Base-by-base conservation (phyloP, 2,888 invertebrate genomes). In the Tuta absoluta region DNA sequence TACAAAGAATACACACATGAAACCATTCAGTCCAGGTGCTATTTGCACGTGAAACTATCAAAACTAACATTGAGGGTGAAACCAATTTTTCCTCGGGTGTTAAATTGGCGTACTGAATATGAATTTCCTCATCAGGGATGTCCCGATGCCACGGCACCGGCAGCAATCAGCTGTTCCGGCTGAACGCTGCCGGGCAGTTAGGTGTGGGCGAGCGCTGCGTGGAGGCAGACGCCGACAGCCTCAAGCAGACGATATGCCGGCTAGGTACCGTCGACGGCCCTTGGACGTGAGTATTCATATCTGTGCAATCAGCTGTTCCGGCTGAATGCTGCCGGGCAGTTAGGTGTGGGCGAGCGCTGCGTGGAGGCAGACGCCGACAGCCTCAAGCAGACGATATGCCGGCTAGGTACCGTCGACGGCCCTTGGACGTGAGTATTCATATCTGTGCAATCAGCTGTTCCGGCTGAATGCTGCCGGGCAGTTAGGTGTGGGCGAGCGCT, bases 181-280 rank as follows among this genome's bases (percentile, higher is more conserved):
- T 99, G 64, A 99, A 99, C 91, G 95, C 95, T 19, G 96, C 97
- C 71, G 99, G 99, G 0, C 99, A 99, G 86, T 81, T 99, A 59
- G 97, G 98, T 38, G 96, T 98, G 2, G 99, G 99, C 33, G 99
- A 99, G 87, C 94, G 99, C 57, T 99, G 99, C 80, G 94, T 99
- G 11, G 97, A 98, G 79, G 97, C 97, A 0, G 97, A 97, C 82
- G 93, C 94, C 0, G 96, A 96, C 79, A 96, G 95, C 51, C 93
- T 98, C 17, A 98, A 97, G 85, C 93, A 98, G 68, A 96, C 96
- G 33, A 97, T 97, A 79, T 99, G 99, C 86, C 93, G 96, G 62
- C 92, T 98, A 65, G 98, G 98, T 61, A 97, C 97, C 12, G 98
- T 98, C 1, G 96, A 97, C 79, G 99, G 99, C 0, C 98, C 98